Evolutionary conservation across 1,140 invertebrate species (phyloP), one percentile per base, ranked within the genome.

Genomic region (Orchestia grillus): DNA sequence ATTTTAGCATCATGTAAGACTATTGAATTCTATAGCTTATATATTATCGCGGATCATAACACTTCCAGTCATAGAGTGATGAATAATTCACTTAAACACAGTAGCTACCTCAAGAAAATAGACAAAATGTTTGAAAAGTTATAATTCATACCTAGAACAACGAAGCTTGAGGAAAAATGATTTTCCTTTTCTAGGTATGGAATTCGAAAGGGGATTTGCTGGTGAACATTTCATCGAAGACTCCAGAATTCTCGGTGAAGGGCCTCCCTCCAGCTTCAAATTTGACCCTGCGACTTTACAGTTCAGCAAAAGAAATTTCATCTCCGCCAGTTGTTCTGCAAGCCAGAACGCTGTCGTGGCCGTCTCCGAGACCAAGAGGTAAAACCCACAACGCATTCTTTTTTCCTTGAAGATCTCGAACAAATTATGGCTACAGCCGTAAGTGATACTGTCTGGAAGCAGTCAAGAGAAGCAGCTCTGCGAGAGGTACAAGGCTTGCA

Each of bases 211-310:
- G 95, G 44, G 87, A 87, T 16, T 95, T 96, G 95, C 94, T 96
- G 44, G 96, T 96, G 42, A 96, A 96, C n/a, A 96, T 96, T 8
- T 96, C 95, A 62, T 88, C 87, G n/a, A 91, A 87, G 3, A 88
- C 88, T 0, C 96, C 96, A 36, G 87, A 95, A 44, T 96, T 96
- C 95, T 94, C 95, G 8, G 96, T 96, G 45, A 90, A 95, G n/a
- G 96, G 96, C 41, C 90, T 96, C 0, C 96, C 96, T 19, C 96
- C 96, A 40, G 92, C 96, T 45, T 96, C 96, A 23, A 57, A 96
- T 36, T 96, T 96, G 15, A 96, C 95, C 36, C 96, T 96, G 28
- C 95, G 96, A 45, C 53, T 96, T 45, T 96, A 96, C 90, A 96
- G 95, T 11, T 96, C 96, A 87, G 96, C 96, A 47, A 96, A 96